A percentile compares a stretch with the other conserved stretches of the same genome.
phyloP scores from a whole-genome alignment of 2,113 vertebrate genomes.

The Orientallactaga bullata region DNA sequence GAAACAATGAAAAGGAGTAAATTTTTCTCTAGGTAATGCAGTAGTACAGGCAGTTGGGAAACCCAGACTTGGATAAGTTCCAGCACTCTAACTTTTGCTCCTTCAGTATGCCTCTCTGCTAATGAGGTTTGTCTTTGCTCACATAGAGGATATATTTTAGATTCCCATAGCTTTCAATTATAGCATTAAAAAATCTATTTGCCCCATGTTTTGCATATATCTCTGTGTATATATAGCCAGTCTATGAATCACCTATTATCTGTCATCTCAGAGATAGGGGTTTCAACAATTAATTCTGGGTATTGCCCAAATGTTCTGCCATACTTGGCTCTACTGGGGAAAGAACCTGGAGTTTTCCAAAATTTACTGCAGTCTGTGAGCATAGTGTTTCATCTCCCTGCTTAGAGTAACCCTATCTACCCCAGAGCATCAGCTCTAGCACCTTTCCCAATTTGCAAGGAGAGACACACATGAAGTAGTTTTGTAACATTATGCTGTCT shows the following conservation, averaged over 20 bases:
- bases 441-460: constrained; percentile 37
- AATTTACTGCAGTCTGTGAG: background rate
- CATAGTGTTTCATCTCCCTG: background rate
- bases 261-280: background rate
- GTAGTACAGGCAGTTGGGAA: constrained; percentile 43
- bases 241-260: background rate
- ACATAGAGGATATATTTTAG: background rate
- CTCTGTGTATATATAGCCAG: background rate
- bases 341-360: background rate
- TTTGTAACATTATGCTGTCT: constrained; percentile 4
- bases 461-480: background rate
- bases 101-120: background rate
- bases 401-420: background rate
- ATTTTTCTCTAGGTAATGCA: background rate
- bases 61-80: background rate
- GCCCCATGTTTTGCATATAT: background rate
- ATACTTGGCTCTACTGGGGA: background rate
- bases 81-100: background rate
- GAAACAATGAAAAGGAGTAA: background rate
- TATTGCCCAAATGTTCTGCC: background rate
- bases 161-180: constrained; percentile 39
- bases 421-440: background rate
- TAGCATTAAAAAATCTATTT: constrained; percentile 29
- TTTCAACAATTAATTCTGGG: background rate
- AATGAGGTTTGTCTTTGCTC: constrained; percentile 32